Base-by-base conservation (phyloP, 2,888 invertebrate genomes). In the Microplitis manilae region DNA sequence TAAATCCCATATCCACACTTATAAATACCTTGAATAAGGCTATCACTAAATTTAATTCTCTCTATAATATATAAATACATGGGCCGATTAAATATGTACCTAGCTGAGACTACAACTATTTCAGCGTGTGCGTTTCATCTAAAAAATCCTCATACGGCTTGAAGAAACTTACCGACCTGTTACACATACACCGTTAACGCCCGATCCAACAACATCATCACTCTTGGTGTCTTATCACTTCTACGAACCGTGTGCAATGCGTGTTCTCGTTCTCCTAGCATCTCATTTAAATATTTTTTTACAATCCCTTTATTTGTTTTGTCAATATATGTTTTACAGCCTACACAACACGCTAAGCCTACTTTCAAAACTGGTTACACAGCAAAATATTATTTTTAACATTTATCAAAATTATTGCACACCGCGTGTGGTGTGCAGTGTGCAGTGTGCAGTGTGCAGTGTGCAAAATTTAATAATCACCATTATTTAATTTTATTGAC, bases 151-250 rank as follows among this genome's bases (percentile, higher is more conserved):
- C 62, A 38, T 70, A 70, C 59, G 76, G 64, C 38, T 40, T 15
- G 62, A 9, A 40, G 6, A n/a, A 76, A 71, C 60, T 30, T 71
- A 39, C 71, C 67, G 71, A 71, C 60, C 71, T 64, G 75, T 50
- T 76, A 68, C 76, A 68, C 68, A 77, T 72, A 50, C 73, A 77
- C 77, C 77, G 77, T 77, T 77, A 77, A 77, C 73, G 77, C 77
- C 73, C 69, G 73, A 73, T 77, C 20, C 68, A 61, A 77, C 77
- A 77, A 64, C 68, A 73, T 73, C 68, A 72, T 77, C 50, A 50
- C 50, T 77, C 69, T 77, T 72, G 20, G 65, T 73, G 72, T 68
- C 61, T 76, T 76, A 76, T 76, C 75, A 76, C 67, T 76, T 71
- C 71, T 60, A n/a, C 20, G 76, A 76, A 76, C 71, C 71, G 50